Percentiles rank a stretch among this genome's conserved stretches.
phyloP scores from a whole-genome alignment of 2,888 invertebrate species.

The Conomelus anceps region DNA sequence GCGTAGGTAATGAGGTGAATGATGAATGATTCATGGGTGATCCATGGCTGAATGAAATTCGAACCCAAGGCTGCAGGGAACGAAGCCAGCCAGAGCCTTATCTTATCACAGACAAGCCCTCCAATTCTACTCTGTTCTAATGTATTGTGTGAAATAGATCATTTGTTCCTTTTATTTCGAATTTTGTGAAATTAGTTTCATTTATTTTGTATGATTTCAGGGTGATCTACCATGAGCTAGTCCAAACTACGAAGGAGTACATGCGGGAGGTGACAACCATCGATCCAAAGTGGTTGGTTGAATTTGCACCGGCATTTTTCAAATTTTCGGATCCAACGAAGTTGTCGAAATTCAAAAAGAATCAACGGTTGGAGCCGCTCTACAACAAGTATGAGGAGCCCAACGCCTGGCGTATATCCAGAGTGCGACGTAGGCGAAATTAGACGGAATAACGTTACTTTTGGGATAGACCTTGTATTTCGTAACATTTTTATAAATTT shows the following conservation, averaged over 20 bases:
- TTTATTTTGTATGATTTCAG: constrained; percentile 43
- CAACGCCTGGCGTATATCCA: constrained; percentile 97
- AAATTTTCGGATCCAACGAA: constrained; percentile 98
- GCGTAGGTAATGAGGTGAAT: no score
- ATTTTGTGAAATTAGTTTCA: not conserved
- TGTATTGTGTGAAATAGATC: no score
- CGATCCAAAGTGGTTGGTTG: constrained; percentile 97
- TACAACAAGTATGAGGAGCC: constrained; percentile 99
- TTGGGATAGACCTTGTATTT: not conserved
- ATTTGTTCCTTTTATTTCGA: not conserved
- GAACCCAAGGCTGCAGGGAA: no score
- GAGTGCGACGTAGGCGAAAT: constrained; percentile 80
- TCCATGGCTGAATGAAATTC: no score
- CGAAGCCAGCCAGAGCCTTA: no score
- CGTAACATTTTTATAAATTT: not conserved
- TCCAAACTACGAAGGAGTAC: constrained; percentile 98
- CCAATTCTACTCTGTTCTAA: no score
- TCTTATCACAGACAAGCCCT: no score
- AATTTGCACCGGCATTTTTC: constrained; percentile 98
- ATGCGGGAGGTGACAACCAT: constrained; percentile 97
- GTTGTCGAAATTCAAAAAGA: constrained; percentile 97
- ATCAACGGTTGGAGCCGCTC: constrained; percentile 93
- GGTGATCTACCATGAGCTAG: constrained; percentile 97
- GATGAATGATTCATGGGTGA: no score
- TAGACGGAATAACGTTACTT: constrained; percentile 54